phyloP scores from a whole-genome alignment of 2,888 invertebrate species.

The Glomeris marginata region DNA sequence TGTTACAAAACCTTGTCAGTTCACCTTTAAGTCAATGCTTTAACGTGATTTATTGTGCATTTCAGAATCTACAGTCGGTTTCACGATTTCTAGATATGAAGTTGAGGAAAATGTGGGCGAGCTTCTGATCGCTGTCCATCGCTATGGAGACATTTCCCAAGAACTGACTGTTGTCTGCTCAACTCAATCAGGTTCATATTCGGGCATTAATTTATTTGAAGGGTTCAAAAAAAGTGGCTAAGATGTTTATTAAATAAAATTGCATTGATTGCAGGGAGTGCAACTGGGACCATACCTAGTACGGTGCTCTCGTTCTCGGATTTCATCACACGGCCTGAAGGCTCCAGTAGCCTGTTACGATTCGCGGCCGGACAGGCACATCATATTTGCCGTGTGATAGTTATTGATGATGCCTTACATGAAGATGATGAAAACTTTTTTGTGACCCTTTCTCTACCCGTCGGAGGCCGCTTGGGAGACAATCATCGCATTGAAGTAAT shows the following conservation, averaged over 20 bases:
- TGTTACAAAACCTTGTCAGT: no score
- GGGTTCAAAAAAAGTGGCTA: no score
- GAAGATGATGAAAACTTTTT: slow-evolving; percentile 27
- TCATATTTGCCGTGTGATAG: slow-evolving; percentile 24
- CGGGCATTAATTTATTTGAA: background rate
- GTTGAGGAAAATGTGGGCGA: slow-evolving; percentile 25
- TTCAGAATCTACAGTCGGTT: slow-evolving; percentile 26
- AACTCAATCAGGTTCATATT: slow-evolving; percentile 23
- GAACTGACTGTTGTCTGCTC: slow-evolving; percentile 28
- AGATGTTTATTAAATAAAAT: no score
- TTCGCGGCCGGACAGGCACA: slow-evolving; percentile 24
- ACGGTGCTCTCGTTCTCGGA: slow-evolving; percentile 28
- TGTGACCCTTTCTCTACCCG: slow-evolving; percentile 23
- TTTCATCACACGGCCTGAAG: slow-evolving; percentile 26
- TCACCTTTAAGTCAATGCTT: no score
- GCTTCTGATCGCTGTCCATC: slow-evolving; percentile 24
- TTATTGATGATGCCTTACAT: slow-evolving; percentile 30
- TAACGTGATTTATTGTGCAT: no score
- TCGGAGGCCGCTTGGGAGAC: slow-evolving; percentile 26
- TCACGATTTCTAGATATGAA: slow-evolving; percentile 22
- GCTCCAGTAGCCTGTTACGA: slow-evolving; percentile 24
- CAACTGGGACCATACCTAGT: slow-evolving; percentile 24
- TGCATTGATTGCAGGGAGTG: slow-evolving; percentile 22
- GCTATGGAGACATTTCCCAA: slow-evolving; percentile 26
- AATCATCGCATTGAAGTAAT: slow-evolving; percentile 21